Evolutionary conservation across 2,888 invertebrate genomes (phyloP).

Genomic region (Dryadula phaetusa): DNA sequence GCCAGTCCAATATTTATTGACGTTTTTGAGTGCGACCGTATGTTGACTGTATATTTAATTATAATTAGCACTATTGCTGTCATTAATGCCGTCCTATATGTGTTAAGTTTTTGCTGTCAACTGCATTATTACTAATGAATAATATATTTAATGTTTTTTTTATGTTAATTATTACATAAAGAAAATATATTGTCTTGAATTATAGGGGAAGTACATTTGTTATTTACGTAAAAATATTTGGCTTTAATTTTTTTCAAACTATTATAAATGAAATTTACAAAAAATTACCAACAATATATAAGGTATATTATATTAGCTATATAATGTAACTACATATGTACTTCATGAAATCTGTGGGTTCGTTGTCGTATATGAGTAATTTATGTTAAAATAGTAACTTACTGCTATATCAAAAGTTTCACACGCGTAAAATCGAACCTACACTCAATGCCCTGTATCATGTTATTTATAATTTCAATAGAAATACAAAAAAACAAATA

Average conservation of each 20-base stretch:
- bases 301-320: too few relatives aligned
- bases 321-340: not conserved
- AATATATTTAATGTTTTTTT: not conserved
- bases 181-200: too few relatives aligned
- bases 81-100: too few relatives aligned
- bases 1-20: not conserved
- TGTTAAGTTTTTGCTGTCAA: too few relatives aligned
- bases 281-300: too few relatives aligned
- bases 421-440: not conserved
- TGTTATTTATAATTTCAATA: too few relatives aligned
- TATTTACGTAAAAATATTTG: constrained; percentile 19
- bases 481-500: too few relatives aligned
- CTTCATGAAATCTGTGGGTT: not conserved
- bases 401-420: not conserved
- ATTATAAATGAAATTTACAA: too few relatives aligned
- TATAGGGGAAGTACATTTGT: not conserved
- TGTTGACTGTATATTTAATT: too few relatives aligned
- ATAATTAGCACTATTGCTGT: too few relatives aligned
- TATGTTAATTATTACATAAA: not conserved
- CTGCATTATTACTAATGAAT: too few relatives aligned
- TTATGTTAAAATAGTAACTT: constrained; percentile 5
- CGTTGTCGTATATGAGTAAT: not conserved
- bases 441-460: too few relatives aligned
- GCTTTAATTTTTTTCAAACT: constrained; percentile 9
- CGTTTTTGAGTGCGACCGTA: not conserved